These are phyloP conservation scores for Anas bernieri DNA, from an alignment of 2,797 vertebrate species.

Conservation along the genomic window DNA sequence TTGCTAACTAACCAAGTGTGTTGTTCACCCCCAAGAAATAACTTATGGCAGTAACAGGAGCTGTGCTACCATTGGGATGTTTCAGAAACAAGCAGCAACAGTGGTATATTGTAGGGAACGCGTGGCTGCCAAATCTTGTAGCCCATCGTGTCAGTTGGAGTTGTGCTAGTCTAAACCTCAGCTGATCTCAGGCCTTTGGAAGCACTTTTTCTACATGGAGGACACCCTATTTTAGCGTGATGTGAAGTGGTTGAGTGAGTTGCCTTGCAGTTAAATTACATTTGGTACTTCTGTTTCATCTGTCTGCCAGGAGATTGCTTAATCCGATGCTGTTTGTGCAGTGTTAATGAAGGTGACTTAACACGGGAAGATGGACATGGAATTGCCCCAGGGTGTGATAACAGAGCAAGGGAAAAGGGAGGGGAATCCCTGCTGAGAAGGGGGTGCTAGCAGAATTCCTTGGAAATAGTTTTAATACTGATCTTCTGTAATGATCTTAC, in stretches of 20 bases:
- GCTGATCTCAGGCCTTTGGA: not conserved
- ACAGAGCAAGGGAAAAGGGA: not conserved
- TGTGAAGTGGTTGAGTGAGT: not conserved
- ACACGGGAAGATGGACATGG: not conserved
- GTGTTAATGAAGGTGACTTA: not conserved
- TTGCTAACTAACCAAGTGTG: not conserved
- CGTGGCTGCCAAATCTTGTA: rapidly evolving
- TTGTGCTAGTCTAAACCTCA: not conserved
- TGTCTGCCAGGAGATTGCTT: not conserved
- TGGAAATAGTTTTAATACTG: not conserved
- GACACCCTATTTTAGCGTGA: not conserved
- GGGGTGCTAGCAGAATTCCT: not conserved
- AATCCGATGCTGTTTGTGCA: not conserved
- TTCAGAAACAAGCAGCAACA: not conserved
- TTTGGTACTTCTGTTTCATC: not conserved
- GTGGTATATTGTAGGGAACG: not conserved
- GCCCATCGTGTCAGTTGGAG: rapidly evolving
- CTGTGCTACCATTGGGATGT: not conserved
- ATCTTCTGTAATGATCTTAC: not conserved
- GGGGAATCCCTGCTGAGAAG: not conserved
- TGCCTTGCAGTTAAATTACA: not conserved
- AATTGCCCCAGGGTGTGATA: not conserved
- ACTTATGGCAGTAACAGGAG: not conserved
- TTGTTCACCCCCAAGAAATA: not conserved
- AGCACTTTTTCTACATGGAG: not conserved